Percentiles rank a stretch among this genome's conserved stretches.
phyloP scores from a whole-genome alignment of 2,113 vertebrate species.

The Corvus cornix region DNA sequence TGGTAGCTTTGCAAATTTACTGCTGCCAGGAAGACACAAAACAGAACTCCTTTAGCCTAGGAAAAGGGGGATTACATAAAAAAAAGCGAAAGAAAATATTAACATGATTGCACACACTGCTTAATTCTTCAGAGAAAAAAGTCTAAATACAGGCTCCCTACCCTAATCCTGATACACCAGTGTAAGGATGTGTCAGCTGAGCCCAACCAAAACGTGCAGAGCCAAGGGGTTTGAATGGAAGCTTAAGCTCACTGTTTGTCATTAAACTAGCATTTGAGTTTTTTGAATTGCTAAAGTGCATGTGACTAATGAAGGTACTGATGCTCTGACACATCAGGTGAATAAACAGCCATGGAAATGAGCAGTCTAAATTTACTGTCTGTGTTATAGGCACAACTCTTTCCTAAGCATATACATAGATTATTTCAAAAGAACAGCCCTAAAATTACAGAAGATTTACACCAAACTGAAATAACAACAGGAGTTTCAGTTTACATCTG shows the following conservation, averaged over 20 bases:
- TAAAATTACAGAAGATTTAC: not conserved
- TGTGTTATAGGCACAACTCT: not conserved
- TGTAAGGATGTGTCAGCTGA: not conserved
- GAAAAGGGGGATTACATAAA: not conserved
- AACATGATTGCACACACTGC: not conserved
- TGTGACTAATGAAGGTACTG: not conserved
- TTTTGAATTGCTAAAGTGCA: not conserved
- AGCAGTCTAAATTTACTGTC: not conserved
- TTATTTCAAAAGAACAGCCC: not conserved
- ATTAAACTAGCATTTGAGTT: not conserved
- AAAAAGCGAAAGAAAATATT: not conserved
- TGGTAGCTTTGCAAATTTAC: not conserved
- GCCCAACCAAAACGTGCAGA: not conserved
- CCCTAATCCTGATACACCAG: not conserved
- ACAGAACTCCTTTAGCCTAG: not conserved
- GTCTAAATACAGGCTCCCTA: not conserved
- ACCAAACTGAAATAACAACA: not conserved
- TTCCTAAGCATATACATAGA: not conserved
- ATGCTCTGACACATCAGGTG: not conserved
- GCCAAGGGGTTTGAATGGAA: not conserved
- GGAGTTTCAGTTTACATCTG: not conserved
- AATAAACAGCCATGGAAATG: not conserved
- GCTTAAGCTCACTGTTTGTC: not conserved
- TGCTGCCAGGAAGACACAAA: slow-evolving; percentile 14
- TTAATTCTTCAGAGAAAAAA: not conserved